Conservation (phyloP, 2,888 invertebrate genomes). For the Hyposoter dolosus region DNA sequence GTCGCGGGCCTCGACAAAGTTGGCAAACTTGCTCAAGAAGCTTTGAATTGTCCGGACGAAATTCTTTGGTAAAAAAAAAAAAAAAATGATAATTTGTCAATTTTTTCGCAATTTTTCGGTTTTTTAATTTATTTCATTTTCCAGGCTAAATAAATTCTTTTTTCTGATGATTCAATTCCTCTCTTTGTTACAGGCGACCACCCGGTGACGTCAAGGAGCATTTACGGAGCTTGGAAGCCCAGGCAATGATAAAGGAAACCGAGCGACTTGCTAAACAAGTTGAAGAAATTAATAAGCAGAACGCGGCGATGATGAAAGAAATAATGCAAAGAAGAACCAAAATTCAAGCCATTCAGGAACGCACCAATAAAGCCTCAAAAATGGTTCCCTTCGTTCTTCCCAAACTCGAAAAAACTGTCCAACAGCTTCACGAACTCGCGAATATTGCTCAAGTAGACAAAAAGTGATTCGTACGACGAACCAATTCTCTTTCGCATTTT, state of each 20-base stretch:
- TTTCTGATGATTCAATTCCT: background rate
- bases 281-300: slow-evolving; percentile 75
- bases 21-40: slow-evolving; percentile 71
- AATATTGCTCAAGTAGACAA: slow-evolving; percentile 57
- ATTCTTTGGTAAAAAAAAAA: slow-evolving; percentile 75
- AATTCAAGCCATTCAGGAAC: slow-evolving; percentile 63
- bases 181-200: slow-evolving; percentile 76
- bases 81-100: background rate
- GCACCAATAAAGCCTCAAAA: slow-evolving; percentile 66
- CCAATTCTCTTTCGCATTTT: background rate
- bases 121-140: too few relatives aligned
- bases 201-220: slow-evolving; percentile 79
- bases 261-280: slow-evolving; percentile 72
- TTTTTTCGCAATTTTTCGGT: background rate
- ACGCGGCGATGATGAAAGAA: slow-evolving; percentile 72
- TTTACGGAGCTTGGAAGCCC: slow-evolving; percentile 76
- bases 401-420: slow-evolving; percentile 66
- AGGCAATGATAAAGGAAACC: slow-evolving; percentile 74
- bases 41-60: slow-evolving; percentile 62
- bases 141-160: too few relatives aligned
- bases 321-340: slow-evolving; percentile 72
- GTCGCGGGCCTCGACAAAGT: slow-evolving; percentile 73
- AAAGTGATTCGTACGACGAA: background rate
- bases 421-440: slow-evolving; percentile 61
- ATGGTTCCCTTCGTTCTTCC: slow-evolving; percentile 56